Evolutionary conservation across 1,140 invertebrate species (phyloP).

Genomic region (Anoplolepis gracilipes): DNA sequence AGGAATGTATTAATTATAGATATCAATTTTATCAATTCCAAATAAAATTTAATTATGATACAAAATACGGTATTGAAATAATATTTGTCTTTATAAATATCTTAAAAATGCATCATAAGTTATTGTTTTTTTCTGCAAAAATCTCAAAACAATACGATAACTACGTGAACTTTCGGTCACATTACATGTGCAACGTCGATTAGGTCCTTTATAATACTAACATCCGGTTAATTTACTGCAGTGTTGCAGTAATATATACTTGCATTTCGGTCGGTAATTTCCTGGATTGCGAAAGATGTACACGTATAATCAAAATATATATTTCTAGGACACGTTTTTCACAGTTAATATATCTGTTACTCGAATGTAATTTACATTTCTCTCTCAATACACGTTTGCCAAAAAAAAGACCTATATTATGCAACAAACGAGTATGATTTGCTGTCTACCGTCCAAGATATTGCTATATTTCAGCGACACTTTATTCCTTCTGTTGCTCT

Average conservation of each 20-base stretch:
- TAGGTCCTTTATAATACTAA: conserved; percentile 12
- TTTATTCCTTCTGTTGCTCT: background rate
- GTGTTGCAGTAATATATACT: conserved; percentile 2
- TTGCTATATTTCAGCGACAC: background rate
- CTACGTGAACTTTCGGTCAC: background rate
- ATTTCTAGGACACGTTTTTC: background rate
- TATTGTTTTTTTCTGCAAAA: background rate
- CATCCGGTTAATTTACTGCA: background rate
- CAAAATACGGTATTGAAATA: background rate
- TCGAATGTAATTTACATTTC: background rate
- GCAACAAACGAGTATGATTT: background rate
- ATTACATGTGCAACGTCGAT: background rate
- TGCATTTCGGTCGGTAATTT: conserved; percentile 12
- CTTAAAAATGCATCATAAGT: background rate
- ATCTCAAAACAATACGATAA: background rate
- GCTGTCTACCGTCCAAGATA: background rate
- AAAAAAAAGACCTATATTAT: background rate
- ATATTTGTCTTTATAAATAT: background rate
- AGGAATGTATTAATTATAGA: no score
- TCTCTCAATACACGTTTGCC: background rate
- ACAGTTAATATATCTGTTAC: no score
- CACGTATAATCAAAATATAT: background rate
- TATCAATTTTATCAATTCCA: background rate
- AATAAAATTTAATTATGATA: background rate
- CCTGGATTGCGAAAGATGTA: background rate